Conservation (phyloP, 2,113 vertebrate genomes). For the Lepus americanus region DNA sequence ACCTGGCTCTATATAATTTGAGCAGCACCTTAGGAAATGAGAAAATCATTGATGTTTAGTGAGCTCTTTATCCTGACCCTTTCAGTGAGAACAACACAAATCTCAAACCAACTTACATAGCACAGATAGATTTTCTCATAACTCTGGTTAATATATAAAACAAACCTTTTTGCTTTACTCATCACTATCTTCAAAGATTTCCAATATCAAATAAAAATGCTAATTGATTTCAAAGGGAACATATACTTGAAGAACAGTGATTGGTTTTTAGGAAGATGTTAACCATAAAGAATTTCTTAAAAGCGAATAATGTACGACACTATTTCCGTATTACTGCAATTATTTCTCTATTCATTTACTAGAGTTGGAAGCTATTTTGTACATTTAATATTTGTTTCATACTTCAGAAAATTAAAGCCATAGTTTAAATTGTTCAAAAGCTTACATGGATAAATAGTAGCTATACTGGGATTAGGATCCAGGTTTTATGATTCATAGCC, state of each 20-base stretch:
- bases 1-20: not conserved
- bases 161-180: not conserved
- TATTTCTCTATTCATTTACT: not conserved
- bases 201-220: not conserved
- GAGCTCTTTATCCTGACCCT: not conserved
- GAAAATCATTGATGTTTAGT: not conserved
- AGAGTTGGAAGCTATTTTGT: not conserved
- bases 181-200: not conserved
- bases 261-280: not conserved
- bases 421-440: not conserved
- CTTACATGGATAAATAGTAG: not conserved
- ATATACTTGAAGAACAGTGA: slow-evolving; percentile 37
- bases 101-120: not conserved
- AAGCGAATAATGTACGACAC: not conserved
- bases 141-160: not conserved
- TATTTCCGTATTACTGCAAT: not conserved
- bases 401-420: slow-evolving; percentile 16
- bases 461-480: not conserved
- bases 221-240: slow-evolving; percentile 4
- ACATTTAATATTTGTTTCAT: not conserved
- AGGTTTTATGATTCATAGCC: not conserved
- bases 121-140: not conserved
- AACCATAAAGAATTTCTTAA: not conserved
- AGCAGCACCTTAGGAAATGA: not conserved
- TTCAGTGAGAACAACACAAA: not conserved